These are phyloP conservation scores for Spongilla lacustris DNA, from an alignment of 37 sponge, comb jelly and placozoan species.

Conservation along the genomic window DNA sequence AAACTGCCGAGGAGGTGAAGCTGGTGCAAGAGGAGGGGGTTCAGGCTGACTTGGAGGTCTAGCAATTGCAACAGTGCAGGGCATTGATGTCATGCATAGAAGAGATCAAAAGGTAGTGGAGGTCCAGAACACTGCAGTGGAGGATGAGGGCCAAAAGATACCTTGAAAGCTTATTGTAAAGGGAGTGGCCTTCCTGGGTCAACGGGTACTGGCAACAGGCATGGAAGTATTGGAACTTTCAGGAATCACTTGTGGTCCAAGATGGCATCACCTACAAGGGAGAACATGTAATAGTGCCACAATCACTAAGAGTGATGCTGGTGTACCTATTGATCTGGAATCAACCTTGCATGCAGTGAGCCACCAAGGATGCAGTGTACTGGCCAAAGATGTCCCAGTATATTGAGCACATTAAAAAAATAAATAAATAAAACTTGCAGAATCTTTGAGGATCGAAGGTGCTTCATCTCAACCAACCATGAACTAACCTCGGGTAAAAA, in stretches of 20 bases:
- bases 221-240: not conserved
- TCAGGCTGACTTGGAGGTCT: not conserved
- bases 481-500: slow-evolving; percentile 23
- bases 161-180: too few species aligned
- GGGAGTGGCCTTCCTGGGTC: not conserved
- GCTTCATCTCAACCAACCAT: not conserved
- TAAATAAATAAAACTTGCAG: slow-evolving; percentile 12
- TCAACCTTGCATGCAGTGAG: not conserved
- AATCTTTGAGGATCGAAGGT: slow-evolving; percentile 1
- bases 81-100: not conserved
- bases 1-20: not conserved
- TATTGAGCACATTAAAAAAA: slow-evolving; percentile 20
- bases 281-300: not conserved
- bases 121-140: not conserved
- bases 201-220: not conserved
- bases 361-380: slow-evolving; percentile 18
- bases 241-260: not conserved
- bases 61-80: not conserved
- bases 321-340: not conserved
- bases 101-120: not conserved
- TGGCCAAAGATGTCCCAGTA: slow-evolving; percentile 28
- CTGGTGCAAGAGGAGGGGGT: not conserved
- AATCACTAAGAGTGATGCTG: not conserved
- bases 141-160: not conserved
- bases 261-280: not conserved